These are phyloP conservation scores for Tethya wilhelma DNA, from an alignment of 37 sponge, comb jelly and placozoan species.

Conservation along the genomic window DNA sequence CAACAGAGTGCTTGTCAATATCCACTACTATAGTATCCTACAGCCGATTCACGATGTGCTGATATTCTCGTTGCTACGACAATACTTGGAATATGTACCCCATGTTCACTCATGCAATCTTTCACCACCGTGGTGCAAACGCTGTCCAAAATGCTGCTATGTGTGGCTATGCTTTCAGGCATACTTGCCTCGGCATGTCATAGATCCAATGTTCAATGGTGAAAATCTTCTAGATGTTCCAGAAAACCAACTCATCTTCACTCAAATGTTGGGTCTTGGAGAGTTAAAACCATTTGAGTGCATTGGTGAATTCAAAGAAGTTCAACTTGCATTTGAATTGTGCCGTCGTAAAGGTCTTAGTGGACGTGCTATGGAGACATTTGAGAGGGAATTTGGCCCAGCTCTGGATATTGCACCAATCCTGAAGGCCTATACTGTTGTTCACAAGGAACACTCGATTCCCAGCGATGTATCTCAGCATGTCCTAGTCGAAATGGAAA, in stretches of 20 bases:
- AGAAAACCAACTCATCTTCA: constrained; percentile 1
- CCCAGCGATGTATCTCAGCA: too few species aligned
- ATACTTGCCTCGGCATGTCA: constrained; percentile 7
- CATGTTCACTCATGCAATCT: constrained; percentile 32
- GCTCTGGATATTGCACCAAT: too few species aligned
- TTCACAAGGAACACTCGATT: too few species aligned
- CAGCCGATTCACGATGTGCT: too few species aligned
- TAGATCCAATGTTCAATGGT: constrained; percentile 10
- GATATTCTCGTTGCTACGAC: neutral
- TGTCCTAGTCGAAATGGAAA: too few species aligned
- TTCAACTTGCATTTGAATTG: too few species aligned
- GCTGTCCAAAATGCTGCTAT: too few species aligned
- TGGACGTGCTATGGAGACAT: constrained; percentile 25
- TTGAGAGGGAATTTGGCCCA: neutral
- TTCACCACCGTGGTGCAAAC: constrained; percentile 16
- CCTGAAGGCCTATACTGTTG: too few species aligned
- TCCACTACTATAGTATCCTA: too few species aligned
- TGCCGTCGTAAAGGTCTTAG: constrained; percentile 13
- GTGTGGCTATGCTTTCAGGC: constrained; percentile 22
- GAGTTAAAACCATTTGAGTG: constrained; percentile 25
- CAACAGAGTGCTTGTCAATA: too few species aligned
- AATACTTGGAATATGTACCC: neutral
- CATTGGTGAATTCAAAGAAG: constrained; percentile 30
- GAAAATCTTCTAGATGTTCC: constrained; percentile 26
- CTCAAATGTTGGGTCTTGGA: constrained; percentile 22